These are phyloP conservation scores for Eretmocerus hayati DNA, from an alignment of 2,888 invertebrate species.

Conservation along the genomic window DNA sequence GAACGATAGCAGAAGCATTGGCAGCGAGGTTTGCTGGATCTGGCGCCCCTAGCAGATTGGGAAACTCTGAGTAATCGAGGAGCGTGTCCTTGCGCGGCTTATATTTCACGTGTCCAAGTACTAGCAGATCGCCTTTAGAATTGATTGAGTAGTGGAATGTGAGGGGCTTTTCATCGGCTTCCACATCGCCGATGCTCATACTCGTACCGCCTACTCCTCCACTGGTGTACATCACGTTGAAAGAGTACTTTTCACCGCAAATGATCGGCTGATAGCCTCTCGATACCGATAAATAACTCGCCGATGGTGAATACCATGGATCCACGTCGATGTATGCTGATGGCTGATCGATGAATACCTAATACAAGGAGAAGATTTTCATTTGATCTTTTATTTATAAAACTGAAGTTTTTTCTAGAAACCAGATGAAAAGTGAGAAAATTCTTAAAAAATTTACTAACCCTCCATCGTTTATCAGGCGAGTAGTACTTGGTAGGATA, in stretches of 20 bases:
- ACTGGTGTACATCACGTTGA: slow-evolving; percentile 43
- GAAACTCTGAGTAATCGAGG: slow-evolving; percentile 40
- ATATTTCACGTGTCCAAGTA: slow-evolving; percentile 41
- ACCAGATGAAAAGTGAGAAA: no score
- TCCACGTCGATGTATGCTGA: slow-evolving; percentile 40
- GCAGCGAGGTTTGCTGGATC: neutral
- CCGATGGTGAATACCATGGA: slow-evolving; percentile 42
- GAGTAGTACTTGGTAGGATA: slow-evolving; percentile 45
- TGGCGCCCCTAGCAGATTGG: slow-evolving; percentile 34
- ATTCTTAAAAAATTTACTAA: slow-evolving; percentile 24
- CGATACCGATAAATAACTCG: slow-evolving; percentile 39
- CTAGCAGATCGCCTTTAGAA: slow-evolving; percentile 40
- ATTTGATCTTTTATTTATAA: neutral
- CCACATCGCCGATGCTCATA: slow-evolving; percentile 26
- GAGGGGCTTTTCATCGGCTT: slow-evolving; percentile 30
- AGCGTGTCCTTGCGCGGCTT: slow-evolving; percentile 39
- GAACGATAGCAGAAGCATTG: neutral
- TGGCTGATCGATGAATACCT: slow-evolving; percentile 45
- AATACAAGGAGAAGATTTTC: neutral
- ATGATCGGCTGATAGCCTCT: slow-evolving; percentile 39
- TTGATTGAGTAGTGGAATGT: slow-evolving; percentile 42
- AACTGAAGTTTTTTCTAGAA: no score
- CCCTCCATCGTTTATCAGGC: slow-evolving; percentile 44
- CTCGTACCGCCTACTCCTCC: slow-evolving; percentile 21
- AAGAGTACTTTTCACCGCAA: slow-evolving; percentile 43